Base-by-base conservation (phyloP, 2,888 invertebrate species). In the Nomada hirtipes region DNA sequence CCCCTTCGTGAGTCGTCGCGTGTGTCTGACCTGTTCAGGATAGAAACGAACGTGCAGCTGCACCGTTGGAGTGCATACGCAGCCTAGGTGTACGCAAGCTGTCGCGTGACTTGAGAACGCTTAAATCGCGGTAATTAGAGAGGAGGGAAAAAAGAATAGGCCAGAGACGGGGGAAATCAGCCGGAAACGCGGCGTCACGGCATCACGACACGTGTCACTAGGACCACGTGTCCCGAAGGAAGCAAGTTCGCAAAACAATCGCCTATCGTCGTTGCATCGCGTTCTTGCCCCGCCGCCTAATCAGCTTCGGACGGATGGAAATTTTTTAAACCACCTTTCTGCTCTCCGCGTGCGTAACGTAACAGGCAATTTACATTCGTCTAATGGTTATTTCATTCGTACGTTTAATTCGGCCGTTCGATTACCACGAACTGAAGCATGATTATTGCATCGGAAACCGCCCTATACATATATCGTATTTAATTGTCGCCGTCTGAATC, bases 71-170 rank as follows among this genome's bases (percentile, higher is more conserved):
- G 61, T 52, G 52, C 36, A 53, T 64, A 64, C 60, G 52, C 26
- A 67, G 26, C n/a, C 59, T 69, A 72, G 70, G 78, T 65, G 74
- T 79, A 77, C 80, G 78, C 65, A 52, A 20, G 36, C 76, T 67
- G 73, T 87, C 74, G 87, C 87, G 86, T 87, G 87, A 86, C 84
- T 65, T 15, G 77, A 60, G 69, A 78, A 64, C 80, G 77, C 76
- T 84, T 85, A 87, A 84, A 86, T 86, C 87, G 78, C 76, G 63
- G 77, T 84, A 85, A 87, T 87, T 86, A 87, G 82, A 78, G 75
- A 67, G 65, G 29, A 76, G 73, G 52, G 26, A 42, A 53, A 76
- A 57, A 60, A 70, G 64, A 79, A 79, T 73, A 65, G 70, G 59
- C 44, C 74, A 63, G 68, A 63, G 13, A 76, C 71, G 74, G 60